A percentile compares a stretch with the other conserved stretches of the same genome.
Conservation (phyloP, 2,113 vertebrate species). For the Paedocypris sp. region DNA sequence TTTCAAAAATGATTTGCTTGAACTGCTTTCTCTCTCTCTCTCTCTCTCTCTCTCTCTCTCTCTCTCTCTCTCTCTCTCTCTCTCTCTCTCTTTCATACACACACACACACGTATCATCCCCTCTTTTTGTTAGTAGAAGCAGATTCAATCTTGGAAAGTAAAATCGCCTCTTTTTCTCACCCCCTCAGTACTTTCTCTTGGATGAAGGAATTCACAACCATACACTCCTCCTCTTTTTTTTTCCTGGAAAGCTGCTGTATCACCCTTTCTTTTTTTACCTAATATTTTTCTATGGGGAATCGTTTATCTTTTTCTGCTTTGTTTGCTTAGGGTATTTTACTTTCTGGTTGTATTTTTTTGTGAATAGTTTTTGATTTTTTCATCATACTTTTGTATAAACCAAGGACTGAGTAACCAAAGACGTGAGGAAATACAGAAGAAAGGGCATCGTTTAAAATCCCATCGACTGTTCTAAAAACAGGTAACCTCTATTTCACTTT, state of each 20-base stretch:
- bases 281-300: background rate
- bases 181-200: conserved; percentile 53
- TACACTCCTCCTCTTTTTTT: conserved; percentile 41
- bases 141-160: conserved; percentile 67
- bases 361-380: no score
- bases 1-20: conserved; percentile 65
- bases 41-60: conserved; percentile 31
- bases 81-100: conserved; percentile 32
- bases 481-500: no score
- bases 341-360: background rate
- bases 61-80: conserved; percentile 38
- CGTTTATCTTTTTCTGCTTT: conserved; percentile 14
- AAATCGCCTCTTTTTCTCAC: conserved; percentile 54
- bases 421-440: no score
- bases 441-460: no score
- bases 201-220: conserved; percentile 50
- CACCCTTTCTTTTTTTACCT: conserved; percentile 13
- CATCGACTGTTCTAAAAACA: no score
- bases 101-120: conserved; percentile 35
- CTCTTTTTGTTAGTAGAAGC: conserved; percentile 49
- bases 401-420: conserved; percentile 41
- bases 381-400: conserved; percentile 26
- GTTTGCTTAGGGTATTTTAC: background rate
- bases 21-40: conserved; percentile 30
- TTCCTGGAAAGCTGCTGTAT: conserved; percentile 54